Evolutionary conservation across 2,888 invertebrate species (phyloP), one percentile per base, ranked within the genome.

Genomic region (Ectobius pallidus): DNA sequence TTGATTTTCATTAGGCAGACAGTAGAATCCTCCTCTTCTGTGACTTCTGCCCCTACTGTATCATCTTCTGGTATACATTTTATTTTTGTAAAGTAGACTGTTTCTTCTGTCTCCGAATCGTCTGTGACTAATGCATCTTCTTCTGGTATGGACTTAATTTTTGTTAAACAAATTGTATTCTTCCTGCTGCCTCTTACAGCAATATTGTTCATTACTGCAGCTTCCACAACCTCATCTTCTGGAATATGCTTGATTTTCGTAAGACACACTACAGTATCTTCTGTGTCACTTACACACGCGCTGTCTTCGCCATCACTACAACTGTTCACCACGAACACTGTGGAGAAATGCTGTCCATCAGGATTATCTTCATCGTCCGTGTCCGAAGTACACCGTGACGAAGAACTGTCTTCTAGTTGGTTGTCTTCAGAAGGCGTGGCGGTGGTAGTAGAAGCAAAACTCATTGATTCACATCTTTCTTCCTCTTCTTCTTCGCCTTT

Each of bases 311-410:
- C 27, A 16, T 46, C 46, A 25, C 46, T 65, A n/a, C 44, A 22
- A 76, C 82, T 82, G 75, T 84, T 84, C 1, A 85, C 83, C 0
- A 84, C 82, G 69, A 84, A 83, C 20, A 91, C 89, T 71, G 90
- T 86, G 42, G 89, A 89, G 79, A 91, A 91, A 46, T 84, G 81
- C 85, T 85, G 14, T 22, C 70, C 46, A 34, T 85, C 82, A 67
- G 85, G 84, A 80, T 79, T 78, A 80, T 78, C 71, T n/a, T 80
- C 80, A 34, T 79, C 81, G 75, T 81, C 81, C 68, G 86, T 85
- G 75, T 86, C 85, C 2, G 65, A 46, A 22, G 27, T 65, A 27
- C 65, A 65, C 11, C 44, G 58, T 16, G 58, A 58, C 46, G 46
- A 46, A n/a, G 58, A 55, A n/a, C 55, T 55, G 27, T 55, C 55